Evolutionary conservation across 2,888 invertebrate species (phyloP), one percentile per base, ranked within the genome.

Genomic region (Torymus aiolomorphi): DNA sequence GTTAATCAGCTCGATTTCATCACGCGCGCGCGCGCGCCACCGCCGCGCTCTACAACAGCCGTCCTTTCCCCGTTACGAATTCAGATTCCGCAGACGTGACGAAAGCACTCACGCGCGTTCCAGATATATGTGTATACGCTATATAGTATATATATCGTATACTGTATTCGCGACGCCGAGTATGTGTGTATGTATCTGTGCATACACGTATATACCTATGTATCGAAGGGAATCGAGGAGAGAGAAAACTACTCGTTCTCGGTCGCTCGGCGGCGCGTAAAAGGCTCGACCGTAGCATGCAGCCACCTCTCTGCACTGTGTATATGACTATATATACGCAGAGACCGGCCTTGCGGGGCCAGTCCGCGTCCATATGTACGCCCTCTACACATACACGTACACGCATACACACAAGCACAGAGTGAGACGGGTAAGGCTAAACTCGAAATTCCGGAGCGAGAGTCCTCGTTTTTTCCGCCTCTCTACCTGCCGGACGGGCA

Each of bases 391-490:
- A 31, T 31, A 31, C 31, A 31, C 31, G 31, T 31, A n/a, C n/a
- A n/a, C n/a, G 31, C 31, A 8, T 8, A 31, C 31, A 31, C 31
- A 31, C 2, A 31, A 3, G n/a, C n/a, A 31, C 0, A 31, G 20
- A 20, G 20, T 20, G 20, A 20, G 31, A 31, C 31, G 31, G 31
- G 31, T 31, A 31, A 31, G 49, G 59, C 78, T 75, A 72, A 80
- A 80, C 80, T 80, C 80, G 76, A 80, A 80, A 80, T 80, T 80
- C 80, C 80, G 72, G 75, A 76, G 75, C 66, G 62, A 16, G 42
- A n/a, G 18, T 10, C 11, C 18, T 14, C 13, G 18, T 8, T 42
- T 8, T 42, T 8, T 42, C 42, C 8, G 1, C 8, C 61, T 20
- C 24, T 61, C 63, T 31, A n/a, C 31, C 11, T 42, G 42, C 42